Percentiles rank a stretch among this genome's conserved stretches.
phyloP scores from a whole-genome alignment of 1,140 invertebrate species.

The Neodiprion lecontei region DNA sequence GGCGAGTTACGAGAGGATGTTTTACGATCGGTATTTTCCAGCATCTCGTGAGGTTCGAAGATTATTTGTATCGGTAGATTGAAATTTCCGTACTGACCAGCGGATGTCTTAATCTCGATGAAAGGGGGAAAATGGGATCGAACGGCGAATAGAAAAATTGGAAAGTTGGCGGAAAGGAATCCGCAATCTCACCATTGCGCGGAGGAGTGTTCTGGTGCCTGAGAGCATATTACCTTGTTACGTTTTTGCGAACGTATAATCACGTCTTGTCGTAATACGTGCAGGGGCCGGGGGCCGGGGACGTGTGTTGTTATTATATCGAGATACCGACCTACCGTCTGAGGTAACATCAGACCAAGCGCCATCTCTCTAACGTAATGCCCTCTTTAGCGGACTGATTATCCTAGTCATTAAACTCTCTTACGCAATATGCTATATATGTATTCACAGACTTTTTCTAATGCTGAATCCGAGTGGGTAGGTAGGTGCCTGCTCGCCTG shows the following conservation, averaged over 20 bases:
- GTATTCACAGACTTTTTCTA: not conserved
- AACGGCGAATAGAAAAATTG: too few relatives aligned
- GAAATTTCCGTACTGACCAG: too few relatives aligned
- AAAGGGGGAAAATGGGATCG: too few relatives aligned
- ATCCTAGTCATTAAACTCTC: conserved; percentile 2
- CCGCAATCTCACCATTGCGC: not conserved
- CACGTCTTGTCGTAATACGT: conserved; percentile 44
- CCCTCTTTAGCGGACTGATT: conserved; percentile 6
- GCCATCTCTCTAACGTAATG: conserved; percentile 2
- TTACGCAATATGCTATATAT: not conserved
- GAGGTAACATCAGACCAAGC: not conserved
- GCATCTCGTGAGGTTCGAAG: too few relatives aligned
- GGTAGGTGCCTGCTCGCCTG: not conserved
- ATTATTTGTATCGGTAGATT: too few relatives aligned
- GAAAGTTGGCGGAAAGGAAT: too few relatives aligned
- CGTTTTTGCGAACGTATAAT: conserved; percentile 49
- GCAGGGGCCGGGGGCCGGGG: conserved; percentile 2
- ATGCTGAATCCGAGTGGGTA: not conserved
- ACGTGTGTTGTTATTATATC: conserved; percentile 43
- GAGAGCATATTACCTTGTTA: conserved; percentile 45
- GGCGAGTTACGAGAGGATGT: too few relatives aligned
- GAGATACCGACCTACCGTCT: conserved; percentile 23
- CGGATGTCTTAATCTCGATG: too few relatives aligned
- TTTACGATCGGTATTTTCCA: too few relatives aligned
- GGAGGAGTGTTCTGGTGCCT: conserved; percentile 29